phyloP scores from a whole-genome alignment of 2,888 invertebrate species.

The Hipparchia sbordonii region DNA sequence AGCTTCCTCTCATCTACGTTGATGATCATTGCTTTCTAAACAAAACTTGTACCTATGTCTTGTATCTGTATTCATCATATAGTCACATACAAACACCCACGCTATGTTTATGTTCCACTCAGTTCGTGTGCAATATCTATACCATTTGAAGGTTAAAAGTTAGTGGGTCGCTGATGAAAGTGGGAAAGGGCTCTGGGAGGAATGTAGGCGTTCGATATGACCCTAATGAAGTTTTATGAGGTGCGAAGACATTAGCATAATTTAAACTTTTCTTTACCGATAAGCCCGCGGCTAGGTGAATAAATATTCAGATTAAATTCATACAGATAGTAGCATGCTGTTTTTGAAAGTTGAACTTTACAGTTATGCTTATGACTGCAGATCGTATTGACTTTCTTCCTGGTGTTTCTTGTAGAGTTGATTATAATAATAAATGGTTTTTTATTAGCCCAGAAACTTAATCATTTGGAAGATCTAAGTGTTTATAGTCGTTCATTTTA shows the following conservation, averaged over 20 bases:
- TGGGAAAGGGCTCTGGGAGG: slow-evolving; percentile 42
- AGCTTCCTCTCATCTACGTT: neutral
- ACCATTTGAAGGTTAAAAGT: slow-evolving; percentile 43
- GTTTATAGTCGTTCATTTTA: neutral
- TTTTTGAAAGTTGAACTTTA: slow-evolving; percentile 14
- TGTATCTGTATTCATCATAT: neutral
- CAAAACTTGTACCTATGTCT: neutral
- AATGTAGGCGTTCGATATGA: slow-evolving; percentile 31
- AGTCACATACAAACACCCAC: neutral
- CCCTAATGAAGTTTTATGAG: slow-evolving; percentile 30
- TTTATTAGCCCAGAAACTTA: neutral
- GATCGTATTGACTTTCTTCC: slow-evolving; percentile 1
- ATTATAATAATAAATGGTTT: neutral
- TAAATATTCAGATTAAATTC: slow-evolving; percentile 11
- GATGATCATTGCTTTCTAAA: neutral
- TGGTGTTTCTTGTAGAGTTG: neutral
- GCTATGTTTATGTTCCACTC: slow-evolving; percentile 6
- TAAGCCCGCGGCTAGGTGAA: neutral
- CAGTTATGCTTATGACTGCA: neutral
- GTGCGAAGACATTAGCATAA: slow-evolving; percentile 26
- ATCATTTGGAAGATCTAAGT: neutral
- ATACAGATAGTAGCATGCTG: neutral
- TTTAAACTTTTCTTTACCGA: slow-evolving; percentile 13
- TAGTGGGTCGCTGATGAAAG: slow-evolving; percentile 49
- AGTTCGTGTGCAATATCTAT: slow-evolving; percentile 17